Evolutionary conservation across 2,888 invertebrate genomes (phyloP), one percentile per base, ranked within the genome.

Genomic region (Aelia acuminata): DNA sequence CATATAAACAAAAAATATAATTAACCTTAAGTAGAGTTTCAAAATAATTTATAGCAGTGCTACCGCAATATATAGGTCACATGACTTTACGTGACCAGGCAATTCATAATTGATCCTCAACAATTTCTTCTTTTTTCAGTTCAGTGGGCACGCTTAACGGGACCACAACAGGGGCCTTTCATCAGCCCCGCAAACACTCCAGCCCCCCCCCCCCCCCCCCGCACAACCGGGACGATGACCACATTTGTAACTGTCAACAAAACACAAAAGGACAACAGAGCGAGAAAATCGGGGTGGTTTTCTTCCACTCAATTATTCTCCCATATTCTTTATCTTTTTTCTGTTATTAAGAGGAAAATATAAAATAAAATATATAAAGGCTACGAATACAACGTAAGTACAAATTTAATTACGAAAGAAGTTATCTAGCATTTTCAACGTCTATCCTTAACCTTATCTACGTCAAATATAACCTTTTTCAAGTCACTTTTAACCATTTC

Each of bases 71-170:
- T 80, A 43, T 43, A 43, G 80, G 80, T 80, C 80, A 80, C 80
- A 80, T 80, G 13, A 80, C 80, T 80, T 80, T 22, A 43, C 80
- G 39, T 80, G 80, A 80, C 80, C n/a, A 43, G n/a, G 80, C 80
- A 80, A 80, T 80, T 80, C 43, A 43, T 80, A 80, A 80, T 80
- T 80, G 80, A 43, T 80, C 80, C 80, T 80, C 43, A 80, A 80
- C 43, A n/a, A n/a, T 80, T 80, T 80, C 43, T 70, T 70, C 31
- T 75, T 43, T 80, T 80, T 80, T 43, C 8, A 43, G 20, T 43
- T n/a, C n/a, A 43, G 80, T 43, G 80, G n/a, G 39, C 80, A 80
- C 43, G 80, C 43, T 43, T 80, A 80, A n/a, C 43, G 39, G 80
- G 11, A n/a, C n/a, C 80, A 80, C 22, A 80, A 80, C 80, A 80